Base-by-base conservation (phyloP, 2,888 invertebrate genomes). In the Drosophila quasianomalipes region DNA sequence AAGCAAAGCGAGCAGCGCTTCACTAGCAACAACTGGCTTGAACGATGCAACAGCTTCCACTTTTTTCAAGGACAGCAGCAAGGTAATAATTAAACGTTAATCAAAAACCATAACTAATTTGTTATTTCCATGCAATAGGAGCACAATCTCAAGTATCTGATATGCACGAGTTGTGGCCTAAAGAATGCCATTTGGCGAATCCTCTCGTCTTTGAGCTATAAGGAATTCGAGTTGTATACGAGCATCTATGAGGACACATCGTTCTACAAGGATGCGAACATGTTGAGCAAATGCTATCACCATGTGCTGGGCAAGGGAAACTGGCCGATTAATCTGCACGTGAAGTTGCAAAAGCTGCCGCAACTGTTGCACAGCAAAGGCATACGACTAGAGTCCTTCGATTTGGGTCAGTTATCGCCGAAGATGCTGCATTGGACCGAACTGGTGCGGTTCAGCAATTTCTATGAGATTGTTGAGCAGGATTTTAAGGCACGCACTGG, bases 391-490 rank as follows among this genome's bases (percentile, higher is more conserved):
- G 31, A 61, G 1, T 16, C 3, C 3, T 22, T 79, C 0, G 65
- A 83, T 3, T 58, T 87, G 44, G 3, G 14, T 0, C 26, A 76
- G 5, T 7, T 87, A 7, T 86, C 91, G 3, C 87, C 87, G 0
- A 90, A 86, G 60, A 67, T 90, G 1, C 28, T 87, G 12, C 65
- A 80, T 39, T 73, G 76, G 72, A n/a, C 35, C 0, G 89, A 90
- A 1, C 49, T 86, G 0, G 14, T 64, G 4, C n/a, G 47, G 3
- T 67, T 62, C 12, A 78, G 69, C 0, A 73, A 87, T 54, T 79
- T 89, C 9, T 61, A 77, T 9, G 58, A 73, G 1, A 82, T 89
- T 14, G 82, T 70, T 12, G 53, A 74, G 19, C 14, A 14, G 3
- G n/a, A 59, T 2, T 79, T 70, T 30, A 28, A 10, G 2, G 33